Conservation (phyloP, 2,888 invertebrate species). For the Diplazon laetatorius region DNA sequence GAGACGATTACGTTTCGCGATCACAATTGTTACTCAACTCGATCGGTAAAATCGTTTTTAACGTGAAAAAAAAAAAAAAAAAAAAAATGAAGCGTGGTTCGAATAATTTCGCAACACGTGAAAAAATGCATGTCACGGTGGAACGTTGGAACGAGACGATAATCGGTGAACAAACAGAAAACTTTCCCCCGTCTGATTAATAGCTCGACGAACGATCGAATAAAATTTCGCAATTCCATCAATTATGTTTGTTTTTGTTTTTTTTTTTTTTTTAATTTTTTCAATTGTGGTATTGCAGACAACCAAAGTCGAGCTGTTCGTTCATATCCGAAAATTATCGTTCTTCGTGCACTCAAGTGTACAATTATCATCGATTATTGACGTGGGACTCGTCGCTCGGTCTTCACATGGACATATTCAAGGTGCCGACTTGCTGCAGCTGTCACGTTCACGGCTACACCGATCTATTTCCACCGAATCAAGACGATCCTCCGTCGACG, state of each 20-base stretch:
- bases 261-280: too few relatives aligned
- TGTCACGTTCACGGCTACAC: constrained; percentile 91
- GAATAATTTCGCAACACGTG: constrained; percentile 48
- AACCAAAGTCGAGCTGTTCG: constrained; percentile 89
- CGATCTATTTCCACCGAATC: constrained; percentile 87
- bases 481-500: constrained; percentile 84
- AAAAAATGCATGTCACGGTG: constrained; percentile 42
- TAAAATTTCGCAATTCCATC: constrained; percentile 16
- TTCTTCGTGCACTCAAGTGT: constrained; percentile 92
- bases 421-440: constrained; percentile 92
- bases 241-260: neutral
- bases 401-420: constrained; percentile 92
- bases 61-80: constrained; percentile 19
- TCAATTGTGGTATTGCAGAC: constrained; percentile 83
- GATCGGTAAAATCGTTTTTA: neutral
- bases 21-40: constrained; percentile 42
- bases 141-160: constrained; percentile 22
- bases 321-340: constrained; percentile 91
- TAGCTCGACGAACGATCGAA: neutral
- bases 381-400: constrained; percentile 92
- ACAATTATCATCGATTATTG: constrained; percentile 91
- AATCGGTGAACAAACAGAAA: constrained; percentile 40
- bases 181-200: constrained; percentile 32
- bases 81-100: constrained; percentile 28
- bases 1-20: constrained; percentile 24